Evolutionary conservation across 2,113 vertebrate genomes (phyloP), one percentile per base, ranked within the genome.

Genomic region (Trachemys scripta): DNA sequence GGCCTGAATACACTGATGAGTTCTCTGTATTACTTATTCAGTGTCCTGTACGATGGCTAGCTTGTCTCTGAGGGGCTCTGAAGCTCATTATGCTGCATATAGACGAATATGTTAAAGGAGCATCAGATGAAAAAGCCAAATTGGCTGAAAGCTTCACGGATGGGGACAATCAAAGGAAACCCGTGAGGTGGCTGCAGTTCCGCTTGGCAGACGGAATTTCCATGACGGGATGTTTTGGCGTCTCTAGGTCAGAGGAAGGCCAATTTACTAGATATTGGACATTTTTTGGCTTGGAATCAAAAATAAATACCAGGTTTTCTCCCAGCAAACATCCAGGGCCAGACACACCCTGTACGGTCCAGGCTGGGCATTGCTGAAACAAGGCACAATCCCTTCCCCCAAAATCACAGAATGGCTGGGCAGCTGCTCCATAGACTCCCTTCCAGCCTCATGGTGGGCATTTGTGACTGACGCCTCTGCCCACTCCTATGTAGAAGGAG

Each of bases 111-210:
- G 85, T 85, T 59, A 84, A 91, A 69, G 65, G 93, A 57, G 49
- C 78, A 83, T 45, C 83, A 91, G 56, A 85, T 2, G 2, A 13
- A 42, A 4, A 56, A 94, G 50, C 0, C 6, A 82, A 92, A 80
- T 81, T 94, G 82, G 85, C 83, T 82, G 79, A 85, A 92, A 90
- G 45, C 80, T 92, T 92, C 85, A 57, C 53, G 0, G 0, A 83
- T 75, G 87, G 96, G 95, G 95, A 95, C 96, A 96, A 96, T 95
- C 88, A 82, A 93, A 97, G 96, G 96, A 97, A 97, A 96, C 96
- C 92, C 90, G 62, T 22, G 93, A 90, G 90, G 0, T 0, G 92
- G 90, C 54, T 93, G 62, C 83, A 79, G 85, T 90, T 93, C 86
- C 75, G 38, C 82, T 96, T 89, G 83, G 51, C 92, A 96, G 92